Percentiles rank a stretch among this genome's conserved stretches.
Conservation (phyloP, 1,140 invertebrate species). For the Papilio polyxenes region DNA sequence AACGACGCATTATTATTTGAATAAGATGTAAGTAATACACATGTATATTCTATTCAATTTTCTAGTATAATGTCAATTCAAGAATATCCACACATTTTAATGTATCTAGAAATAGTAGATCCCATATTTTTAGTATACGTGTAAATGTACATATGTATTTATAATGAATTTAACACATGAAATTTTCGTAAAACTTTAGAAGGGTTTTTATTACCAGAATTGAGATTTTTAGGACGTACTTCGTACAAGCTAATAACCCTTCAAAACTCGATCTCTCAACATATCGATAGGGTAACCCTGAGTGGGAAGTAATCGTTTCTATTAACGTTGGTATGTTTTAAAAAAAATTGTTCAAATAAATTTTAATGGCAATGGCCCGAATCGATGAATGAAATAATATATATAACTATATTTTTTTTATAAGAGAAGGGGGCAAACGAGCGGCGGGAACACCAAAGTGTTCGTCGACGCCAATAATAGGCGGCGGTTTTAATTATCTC, state of each 20-base stretch:
- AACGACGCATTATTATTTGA: no score
- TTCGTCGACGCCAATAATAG: background rate
- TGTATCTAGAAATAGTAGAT: background rate
- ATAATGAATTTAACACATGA: no score
- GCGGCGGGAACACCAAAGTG: no score
- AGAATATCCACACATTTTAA: no score
- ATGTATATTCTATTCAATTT: no score
- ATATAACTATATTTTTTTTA: no score
- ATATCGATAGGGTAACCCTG: background rate
- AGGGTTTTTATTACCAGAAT: background rate
- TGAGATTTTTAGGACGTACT: background rate
- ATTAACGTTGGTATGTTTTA: background rate
- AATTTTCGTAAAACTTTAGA: no score
- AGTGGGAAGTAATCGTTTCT: background rate
- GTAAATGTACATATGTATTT: no score
- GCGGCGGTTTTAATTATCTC: background rate
- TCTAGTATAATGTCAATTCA: no score
- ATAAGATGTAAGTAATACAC: no score
- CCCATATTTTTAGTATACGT: no score
- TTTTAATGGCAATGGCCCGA: background rate
- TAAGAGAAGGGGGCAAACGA: no score
- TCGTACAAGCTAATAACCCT: background rate
- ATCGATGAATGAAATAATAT: background rate
- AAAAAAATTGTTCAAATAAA: background rate
- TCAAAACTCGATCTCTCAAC: background rate